A percentile compares a stretch with the other conserved stretches of the same genome.
These are phyloP conservation scores for Chlorops oryzae DNA, from an alignment of 1,140 invertebrate species.

Conservation along the genomic window DNA sequence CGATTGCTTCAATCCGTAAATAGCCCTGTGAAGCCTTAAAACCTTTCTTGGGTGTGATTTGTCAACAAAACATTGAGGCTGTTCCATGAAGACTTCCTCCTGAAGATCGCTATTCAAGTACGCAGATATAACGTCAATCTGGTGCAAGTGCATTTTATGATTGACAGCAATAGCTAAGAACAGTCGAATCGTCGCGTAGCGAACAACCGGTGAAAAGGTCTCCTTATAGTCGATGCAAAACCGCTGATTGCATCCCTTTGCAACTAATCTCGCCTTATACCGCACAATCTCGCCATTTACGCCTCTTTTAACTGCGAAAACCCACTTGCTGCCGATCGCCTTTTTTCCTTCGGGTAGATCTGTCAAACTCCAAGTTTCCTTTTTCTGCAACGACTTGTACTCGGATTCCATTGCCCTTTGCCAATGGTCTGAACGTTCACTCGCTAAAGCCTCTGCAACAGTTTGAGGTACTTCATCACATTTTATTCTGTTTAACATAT, in stretches of 20 bases:
- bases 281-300: conserved; percentile 21
- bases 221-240: conserved; percentile 11
- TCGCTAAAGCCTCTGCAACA: conserved; percentile 8
- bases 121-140: conserved; percentile 45
- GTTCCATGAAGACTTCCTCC: conserved; percentile 28
- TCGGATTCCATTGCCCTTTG: conserved; percentile 14
- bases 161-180: conserved; percentile 20
- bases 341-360: conserved; percentile 25
- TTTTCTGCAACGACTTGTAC: conserved; percentile 5
- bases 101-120: conserved; percentile 47
- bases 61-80: conserved; percentile 12
- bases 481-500: conserved; percentile 3
- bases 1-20: conserved; percentile 38
- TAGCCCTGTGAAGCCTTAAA: conserved; percentile 27
- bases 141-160: conserved; percentile 25
- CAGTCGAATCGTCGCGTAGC: conserved; percentile 16
- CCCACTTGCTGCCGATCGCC: conserved; percentile 37
- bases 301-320: conserved; percentile 38
- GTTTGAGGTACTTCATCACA: conserved; percentile 3
- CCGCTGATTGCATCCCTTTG: conserved; percentile 28
- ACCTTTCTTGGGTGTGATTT: conserved; percentile 18
- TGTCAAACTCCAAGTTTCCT: conserved; percentile 27
- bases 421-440: conserved; percentile 21
- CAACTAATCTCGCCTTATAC: conserved; percentile 46
- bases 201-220: conserved; percentile 14